A percentile compares a stretch with the other conserved stretches of the same genome.
Conservation (phyloP, 2,888 invertebrate genomes). For the Drosophila mimetica region DNA sequence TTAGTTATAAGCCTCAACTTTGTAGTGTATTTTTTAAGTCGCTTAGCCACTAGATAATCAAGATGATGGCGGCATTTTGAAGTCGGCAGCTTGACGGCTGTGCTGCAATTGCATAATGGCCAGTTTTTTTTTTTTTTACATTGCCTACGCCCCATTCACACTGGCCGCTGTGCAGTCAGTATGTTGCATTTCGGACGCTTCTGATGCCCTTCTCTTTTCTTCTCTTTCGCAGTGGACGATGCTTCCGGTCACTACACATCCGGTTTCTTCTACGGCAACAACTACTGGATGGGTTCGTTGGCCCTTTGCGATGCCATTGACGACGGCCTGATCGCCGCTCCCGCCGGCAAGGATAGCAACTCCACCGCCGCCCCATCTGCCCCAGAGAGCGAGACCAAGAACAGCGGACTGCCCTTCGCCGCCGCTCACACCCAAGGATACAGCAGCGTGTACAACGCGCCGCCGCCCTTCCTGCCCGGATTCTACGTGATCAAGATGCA, state of each 20-base stretch:
- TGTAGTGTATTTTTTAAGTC: background rate
- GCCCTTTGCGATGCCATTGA: constrained; percentile 89
- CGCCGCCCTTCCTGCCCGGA: constrained; percentile 88
- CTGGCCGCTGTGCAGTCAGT: background rate
- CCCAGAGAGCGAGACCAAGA: constrained; percentile 39
- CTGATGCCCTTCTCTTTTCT: constrained; percentile 60
- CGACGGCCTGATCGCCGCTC: constrained; percentile 50
- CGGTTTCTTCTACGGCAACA: constrained; percentile 93
- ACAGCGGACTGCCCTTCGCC: constrained; percentile 82
- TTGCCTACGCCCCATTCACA: constrained; percentile 9
- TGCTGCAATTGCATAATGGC: constrained; percentile 37
- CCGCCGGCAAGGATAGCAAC: constrained; percentile 30
- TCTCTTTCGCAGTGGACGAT: constrained; percentile 86
- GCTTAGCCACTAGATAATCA: background rate
- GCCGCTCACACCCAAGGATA: constrained; percentile 77
- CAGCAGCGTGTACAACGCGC: constrained; percentile 81
- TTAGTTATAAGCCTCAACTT: no score
- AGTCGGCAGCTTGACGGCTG: constrained; percentile 10
- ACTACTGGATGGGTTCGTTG: constrained; percentile 92
- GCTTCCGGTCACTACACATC: constrained; percentile 91
- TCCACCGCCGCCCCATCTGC: background rate
- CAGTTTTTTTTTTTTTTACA: constrained; percentile 3
- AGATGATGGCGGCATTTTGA: constrained; percentile 19
- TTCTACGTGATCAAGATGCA: constrained; percentile 88
- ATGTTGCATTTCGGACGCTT: constrained; percentile 12